phyloP scores from a whole-genome alignment of 1,140 invertebrate species.

The Atopsyche davidsoni region DNA sequence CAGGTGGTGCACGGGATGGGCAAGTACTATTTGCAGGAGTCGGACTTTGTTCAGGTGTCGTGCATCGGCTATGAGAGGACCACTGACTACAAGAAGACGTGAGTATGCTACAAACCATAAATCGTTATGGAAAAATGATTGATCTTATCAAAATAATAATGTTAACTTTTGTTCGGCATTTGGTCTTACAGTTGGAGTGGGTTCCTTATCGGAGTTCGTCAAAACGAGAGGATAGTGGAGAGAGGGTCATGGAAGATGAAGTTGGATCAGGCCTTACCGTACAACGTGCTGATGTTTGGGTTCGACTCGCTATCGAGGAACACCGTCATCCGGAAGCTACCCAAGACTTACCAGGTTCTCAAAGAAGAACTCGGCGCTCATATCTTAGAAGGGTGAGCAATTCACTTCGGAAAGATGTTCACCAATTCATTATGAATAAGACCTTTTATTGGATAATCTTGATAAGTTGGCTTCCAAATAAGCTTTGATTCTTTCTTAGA shows the following conservation, averaged over 20 bases:
- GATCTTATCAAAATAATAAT: too few relatives aligned
- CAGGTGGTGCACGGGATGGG: constrained; percentile 1
- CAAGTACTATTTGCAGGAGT: constrained; percentile 14
- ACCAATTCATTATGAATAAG: too few relatives aligned
- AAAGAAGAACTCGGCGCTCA: constrained; percentile 59
- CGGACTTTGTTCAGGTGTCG: constrained; percentile 25
- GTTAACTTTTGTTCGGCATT: too few relatives aligned
- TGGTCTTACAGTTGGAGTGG: constrained; percentile 9
- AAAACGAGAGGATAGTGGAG: neutral
- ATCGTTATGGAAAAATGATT: too few relatives aligned
- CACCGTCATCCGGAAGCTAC: constrained; percentile 79
- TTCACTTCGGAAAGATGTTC: too few relatives aligned
- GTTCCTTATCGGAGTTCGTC: constrained; percentile 1
- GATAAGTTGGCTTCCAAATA: too few relatives aligned
- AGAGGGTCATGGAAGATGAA: constrained; percentile 13
- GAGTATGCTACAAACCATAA: too few relatives aligned
- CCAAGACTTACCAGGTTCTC: constrained; percentile 69
- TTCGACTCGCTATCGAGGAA: constrained; percentile 87
- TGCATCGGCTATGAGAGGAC: constrained; percentile 15
- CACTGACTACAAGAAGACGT: constrained; percentile 9
- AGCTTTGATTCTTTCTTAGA: too few relatives aligned
- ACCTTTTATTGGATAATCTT: too few relatives aligned
- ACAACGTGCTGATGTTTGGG: constrained; percentile 81
- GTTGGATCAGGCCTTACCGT: constrained; percentile 10
- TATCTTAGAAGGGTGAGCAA: constrained; percentile 64